Percentiles rank a stretch among this genome's conserved stretches.
These are phyloP conservation scores for Perizoma flavofasciatum DNA, from an alignment of 2,888 invertebrate genomes.

Conservation along the genomic window DNA sequence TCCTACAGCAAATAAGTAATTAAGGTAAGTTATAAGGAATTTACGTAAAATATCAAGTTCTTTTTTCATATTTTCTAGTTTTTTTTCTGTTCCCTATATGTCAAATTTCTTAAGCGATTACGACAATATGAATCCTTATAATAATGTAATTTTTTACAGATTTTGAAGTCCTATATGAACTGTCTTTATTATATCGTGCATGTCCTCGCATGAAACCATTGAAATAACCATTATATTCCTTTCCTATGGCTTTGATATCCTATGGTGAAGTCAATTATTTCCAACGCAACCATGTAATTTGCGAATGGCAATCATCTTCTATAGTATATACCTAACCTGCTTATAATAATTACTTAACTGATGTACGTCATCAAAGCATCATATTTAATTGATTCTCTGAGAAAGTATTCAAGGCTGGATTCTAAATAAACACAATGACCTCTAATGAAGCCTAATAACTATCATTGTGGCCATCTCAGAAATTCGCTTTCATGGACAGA, in stretches of 20 bases:
- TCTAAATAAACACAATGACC: slow-evolving; percentile 50
- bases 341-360: background rate
- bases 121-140: no score
- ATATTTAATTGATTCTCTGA: slow-evolving; percentile 41
- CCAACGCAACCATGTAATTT: slow-evolving; percentile 31
- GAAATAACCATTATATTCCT: background rate
- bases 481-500: slow-evolving; percentile 39
- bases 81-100: no score
- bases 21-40: no score
- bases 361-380: slow-evolving; percentile 45
- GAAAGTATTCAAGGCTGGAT: slow-evolving; percentile 38
- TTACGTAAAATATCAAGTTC: no score
- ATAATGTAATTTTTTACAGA: no score
- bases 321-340: slow-evolving; percentile 18
- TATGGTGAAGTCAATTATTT: slow-evolving; percentile 22
- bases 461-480: slow-evolving; percentile 49
- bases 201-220: background rate
- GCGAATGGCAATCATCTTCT: slow-evolving; percentile 46
- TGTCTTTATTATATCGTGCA: no score
- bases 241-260: background rate
- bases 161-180: no score
- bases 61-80: no score
- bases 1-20: no score
- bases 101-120: no score
- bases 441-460: slow-evolving; percentile 52